Evolutionary conservation across 2,113 vertebrate genomes (phyloP).

Genomic region (Saccopteryx leptura): DNA sequence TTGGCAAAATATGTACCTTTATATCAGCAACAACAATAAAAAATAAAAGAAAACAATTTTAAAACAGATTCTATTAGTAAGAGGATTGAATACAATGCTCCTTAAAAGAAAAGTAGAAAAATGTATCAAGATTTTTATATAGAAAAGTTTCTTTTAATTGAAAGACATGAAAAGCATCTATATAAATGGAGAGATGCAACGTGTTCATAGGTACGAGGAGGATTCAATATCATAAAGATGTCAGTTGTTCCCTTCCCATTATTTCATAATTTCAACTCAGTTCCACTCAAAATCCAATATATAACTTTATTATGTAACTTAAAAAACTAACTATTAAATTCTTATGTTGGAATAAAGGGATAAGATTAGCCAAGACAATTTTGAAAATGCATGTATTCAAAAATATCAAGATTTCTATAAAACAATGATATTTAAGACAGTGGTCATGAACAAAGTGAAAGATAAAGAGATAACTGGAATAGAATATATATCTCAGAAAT

Average conservation of each 20-base stretch:
- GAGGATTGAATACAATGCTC: not conserved
- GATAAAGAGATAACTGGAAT: not conserved
- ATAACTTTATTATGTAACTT: not conserved
- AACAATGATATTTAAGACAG: constrained; percentile 1
- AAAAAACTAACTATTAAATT: constrained; percentile 2
- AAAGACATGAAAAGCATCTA: not conserved
- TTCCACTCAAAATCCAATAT: not conserved
- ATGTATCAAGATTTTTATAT: not conserved
- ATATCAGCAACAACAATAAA: not conserved
- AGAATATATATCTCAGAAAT: not conserved
- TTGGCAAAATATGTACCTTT: not conserved
- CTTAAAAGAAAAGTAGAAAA: not conserved
- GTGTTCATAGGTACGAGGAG: not conserved
- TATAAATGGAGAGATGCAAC: not conserved
- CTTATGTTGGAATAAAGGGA: not conserved
- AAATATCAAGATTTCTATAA: not conserved
- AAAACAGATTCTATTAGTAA: not conserved
- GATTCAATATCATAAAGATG: not conserved
- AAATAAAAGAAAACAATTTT: constrained; percentile 29
- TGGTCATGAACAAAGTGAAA: not conserved
- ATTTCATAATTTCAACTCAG: constrained; percentile 3
- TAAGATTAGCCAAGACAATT: not conserved
- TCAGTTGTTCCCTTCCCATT: not conserved
- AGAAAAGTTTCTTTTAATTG: not conserved
- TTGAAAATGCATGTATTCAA: not conserved